Percentiles rank a stretch among this genome's conserved stretches.
Conservation (phyloP, 2,113 vertebrate species). For the Formicarius rufipectus region DNA sequence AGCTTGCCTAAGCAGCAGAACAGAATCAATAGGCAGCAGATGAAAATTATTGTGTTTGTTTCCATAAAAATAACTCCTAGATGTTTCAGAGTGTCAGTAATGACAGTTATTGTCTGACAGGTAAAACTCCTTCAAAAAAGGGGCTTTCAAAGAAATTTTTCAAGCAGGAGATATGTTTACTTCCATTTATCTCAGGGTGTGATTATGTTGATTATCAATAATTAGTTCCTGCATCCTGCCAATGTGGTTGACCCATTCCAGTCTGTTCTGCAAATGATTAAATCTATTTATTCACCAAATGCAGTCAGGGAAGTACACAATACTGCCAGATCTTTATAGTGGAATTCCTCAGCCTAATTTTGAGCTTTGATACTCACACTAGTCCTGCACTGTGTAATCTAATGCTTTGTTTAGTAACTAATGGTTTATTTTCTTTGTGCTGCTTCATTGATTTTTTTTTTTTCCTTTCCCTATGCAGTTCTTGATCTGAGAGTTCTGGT, state of each 20-base stretch:
- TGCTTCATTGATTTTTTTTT: neutral
- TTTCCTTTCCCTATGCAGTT: neutral
- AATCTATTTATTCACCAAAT: neutral
- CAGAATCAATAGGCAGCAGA: neutral
- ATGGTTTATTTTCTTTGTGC: neutral
- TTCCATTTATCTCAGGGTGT: neutral
- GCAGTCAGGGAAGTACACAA: neutral
- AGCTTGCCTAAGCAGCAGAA: neutral
- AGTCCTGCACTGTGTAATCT: neutral
- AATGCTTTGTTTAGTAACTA: neutral
- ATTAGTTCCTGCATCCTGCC: neutral
- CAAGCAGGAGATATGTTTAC: neutral
- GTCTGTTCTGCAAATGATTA: neutral
- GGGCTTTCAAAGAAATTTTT: neutral
- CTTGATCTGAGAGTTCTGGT: neutral
- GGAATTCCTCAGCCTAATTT: neutral
- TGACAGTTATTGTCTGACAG: neutral
- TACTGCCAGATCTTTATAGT: neutral
- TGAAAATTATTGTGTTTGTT: neutral
- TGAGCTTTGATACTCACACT: neutral
- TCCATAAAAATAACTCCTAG: neutral
- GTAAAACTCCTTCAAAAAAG: neutral
- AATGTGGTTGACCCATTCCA: neutral
- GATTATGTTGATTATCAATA: neutral
- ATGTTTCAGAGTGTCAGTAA: neutral